Base-by-base conservation (phyloP, 2,888 invertebrate genomes). In the Lepidochrysops patricia region DNA sequence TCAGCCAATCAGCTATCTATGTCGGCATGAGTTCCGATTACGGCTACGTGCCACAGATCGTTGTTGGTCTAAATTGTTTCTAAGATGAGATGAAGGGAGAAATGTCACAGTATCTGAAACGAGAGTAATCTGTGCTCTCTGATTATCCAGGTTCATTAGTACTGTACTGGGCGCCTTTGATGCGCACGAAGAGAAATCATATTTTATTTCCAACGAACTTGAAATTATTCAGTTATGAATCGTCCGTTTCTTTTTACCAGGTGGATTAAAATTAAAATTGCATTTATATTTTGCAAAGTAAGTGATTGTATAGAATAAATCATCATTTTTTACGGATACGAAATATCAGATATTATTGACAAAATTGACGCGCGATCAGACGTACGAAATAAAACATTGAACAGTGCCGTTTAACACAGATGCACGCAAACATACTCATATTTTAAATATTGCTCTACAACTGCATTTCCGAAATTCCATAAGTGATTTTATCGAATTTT, bases 191-290 rank as follows among this genome's bases (percentile, higher is more conserved):
- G 29, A 27, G 26, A 29, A 52, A 52, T 52, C 27, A 27, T 26
- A 52, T 52, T 52, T 29, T 27, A 52, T 13, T 37, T n/a, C 26
- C 27, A 52, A 52, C 52, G 52, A 52, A 52, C 52, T 52, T 52
- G 52, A 52, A 52, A 26, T 52, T 52, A 52, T 27, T 52, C 27
- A 52, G 27, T 52, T 52, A 52, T 29, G 15, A 52, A 52, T 13
- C 26, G 7, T 27, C 25, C 6, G 15, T 50, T 26, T 50, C n/a
- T 15, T 50, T 6, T 50, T 26, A 7, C 15, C 37, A 37, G 37
- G 37, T 50, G 50, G 5, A 50, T 25, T 9, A 25, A 50, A 15
- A 15, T 13, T 15, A 37, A 50, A 15, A 15, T 13, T 15, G 15
- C 13, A 6, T 15, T 13, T 6, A 15, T 37, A 37, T 15, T 37